phyloP scores from a whole-genome alignment of 2,113 vertebrate species.

The Mormyrus iriodes region DNA sequence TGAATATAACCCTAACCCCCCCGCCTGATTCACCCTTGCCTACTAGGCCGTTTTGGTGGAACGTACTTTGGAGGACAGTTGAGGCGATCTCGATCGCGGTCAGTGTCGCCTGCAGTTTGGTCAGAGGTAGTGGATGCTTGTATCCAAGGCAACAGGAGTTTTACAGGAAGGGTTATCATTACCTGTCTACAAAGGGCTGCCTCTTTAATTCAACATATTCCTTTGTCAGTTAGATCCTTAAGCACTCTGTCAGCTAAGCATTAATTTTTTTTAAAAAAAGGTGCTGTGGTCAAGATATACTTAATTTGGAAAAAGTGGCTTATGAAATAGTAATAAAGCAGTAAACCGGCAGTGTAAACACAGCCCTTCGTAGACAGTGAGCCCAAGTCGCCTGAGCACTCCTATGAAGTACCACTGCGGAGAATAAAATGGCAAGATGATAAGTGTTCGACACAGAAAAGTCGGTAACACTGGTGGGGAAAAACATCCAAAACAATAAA shows the following conservation, averaged over 20 bases:
- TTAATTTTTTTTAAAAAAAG: neutral
- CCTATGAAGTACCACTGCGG: neutral
- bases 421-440: neutral
- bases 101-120: neutral
- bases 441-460: conserved; percentile 4
- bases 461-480: neutral
- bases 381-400: neutral
- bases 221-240: neutral
- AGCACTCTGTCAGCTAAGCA: neutral
- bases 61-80: neutral
- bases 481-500: conserved; percentile 62
- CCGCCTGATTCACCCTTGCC: neutral
- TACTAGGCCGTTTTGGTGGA: neutral
- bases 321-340: neutral
- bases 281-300: neutral
- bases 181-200: neutral
- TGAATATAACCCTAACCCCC: neutral
- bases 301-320: neutral
- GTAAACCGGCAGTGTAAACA: neutral
- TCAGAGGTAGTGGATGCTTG: conserved; percentile 36
- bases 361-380: neutral
- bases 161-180: conserved; percentile 30
- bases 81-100: neutral
- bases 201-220: neutral
- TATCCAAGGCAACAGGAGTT: conserved; percentile 23